A percentile compares a stretch with the other conserved stretches of the same genome.
Conservation (phyloP, 2,797 vertebrate species). For the Crocidura indochinensis region DNA sequence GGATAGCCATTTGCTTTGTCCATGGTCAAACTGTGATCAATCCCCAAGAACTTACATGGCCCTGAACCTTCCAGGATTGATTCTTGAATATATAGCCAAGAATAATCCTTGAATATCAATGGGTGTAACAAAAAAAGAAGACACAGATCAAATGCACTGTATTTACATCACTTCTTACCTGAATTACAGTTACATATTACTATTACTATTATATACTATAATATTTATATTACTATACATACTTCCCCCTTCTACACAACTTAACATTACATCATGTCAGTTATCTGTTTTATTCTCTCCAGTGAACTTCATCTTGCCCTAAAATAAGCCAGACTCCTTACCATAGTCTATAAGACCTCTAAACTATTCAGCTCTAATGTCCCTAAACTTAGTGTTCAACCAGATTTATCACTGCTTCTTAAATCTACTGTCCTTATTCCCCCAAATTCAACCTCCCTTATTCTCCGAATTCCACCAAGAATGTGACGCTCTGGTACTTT, state of each 20-base stretch:
- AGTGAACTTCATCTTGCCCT: not conserved
- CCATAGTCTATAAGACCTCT: not conserved
- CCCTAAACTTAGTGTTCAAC: not conserved
- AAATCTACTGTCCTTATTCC: not conserved
- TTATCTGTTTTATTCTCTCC: not conserved
- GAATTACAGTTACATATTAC: not conserved
- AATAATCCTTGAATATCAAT: no score
- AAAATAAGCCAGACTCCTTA: conserved; percentile 15
- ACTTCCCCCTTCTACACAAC: not conserved
- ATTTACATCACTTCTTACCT: not conserved
- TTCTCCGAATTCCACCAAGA: not conserved
- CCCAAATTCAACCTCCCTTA: not conserved
- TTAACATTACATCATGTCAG: not conserved
- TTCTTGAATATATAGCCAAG: no score
- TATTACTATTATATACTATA: no score
- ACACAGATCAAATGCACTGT: not conserved
- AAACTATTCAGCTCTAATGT: not conserved
- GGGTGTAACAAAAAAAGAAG: no score
- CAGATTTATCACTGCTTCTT: not conserved
- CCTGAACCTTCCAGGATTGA: no score
- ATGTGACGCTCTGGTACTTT: not conserved
- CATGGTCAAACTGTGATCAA: no score
- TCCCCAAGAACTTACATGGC: no score
- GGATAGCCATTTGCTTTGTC: no score
- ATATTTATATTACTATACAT: no score